Percentiles rank a stretch among this genome's conserved stretches.
Conservation (phyloP, 1,140 invertebrate species). For the Leptopilina boulardi region DNA sequence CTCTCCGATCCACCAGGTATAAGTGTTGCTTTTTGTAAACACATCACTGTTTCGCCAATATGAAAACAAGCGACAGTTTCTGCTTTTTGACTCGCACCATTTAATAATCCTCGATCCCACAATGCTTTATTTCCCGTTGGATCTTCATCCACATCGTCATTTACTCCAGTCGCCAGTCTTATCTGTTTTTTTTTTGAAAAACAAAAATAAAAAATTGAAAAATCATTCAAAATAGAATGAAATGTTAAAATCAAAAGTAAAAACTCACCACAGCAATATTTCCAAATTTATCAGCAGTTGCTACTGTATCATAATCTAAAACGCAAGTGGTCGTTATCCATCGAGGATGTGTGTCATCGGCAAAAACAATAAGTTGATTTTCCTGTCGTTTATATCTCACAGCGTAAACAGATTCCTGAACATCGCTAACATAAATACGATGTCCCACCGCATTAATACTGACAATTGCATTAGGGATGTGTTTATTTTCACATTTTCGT, state of each 20-base stretch:
- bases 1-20: conserved; percentile 98
- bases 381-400: conserved; percentile 96
- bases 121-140: conserved; percentile 98
- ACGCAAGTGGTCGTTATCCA: conserved; percentile 95
- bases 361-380: conserved; percentile 98
- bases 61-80: conserved; percentile 95
- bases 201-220: conserved; percentile 35
- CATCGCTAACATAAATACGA: conserved; percentile 95
- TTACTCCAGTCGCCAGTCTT: conserved; percentile 91
- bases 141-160: conserved; percentile 99
- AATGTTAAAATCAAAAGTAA: background rate
- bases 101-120: conserved; percentile 97
- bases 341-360: conserved; percentile 97
- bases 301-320: conserved; percentile 98
- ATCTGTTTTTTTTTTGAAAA: conserved; percentile 79
- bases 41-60: conserved; percentile 95
- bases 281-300: conserved; percentile 99
- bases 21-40: conserved; percentile 94
- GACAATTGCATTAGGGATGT: conserved; percentile 96
- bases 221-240: no score
- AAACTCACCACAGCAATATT: conserved; percentile 92
- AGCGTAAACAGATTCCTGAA: conserved; percentile 98
- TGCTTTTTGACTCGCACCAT: conserved; percentile 98
- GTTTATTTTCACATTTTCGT: conserved; percentile 99
- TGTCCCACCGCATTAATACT: conserved; percentile 95